phyloP scores from a whole-genome alignment of 2,888 invertebrate species.

The Ptychoptera albimana region DNA sequence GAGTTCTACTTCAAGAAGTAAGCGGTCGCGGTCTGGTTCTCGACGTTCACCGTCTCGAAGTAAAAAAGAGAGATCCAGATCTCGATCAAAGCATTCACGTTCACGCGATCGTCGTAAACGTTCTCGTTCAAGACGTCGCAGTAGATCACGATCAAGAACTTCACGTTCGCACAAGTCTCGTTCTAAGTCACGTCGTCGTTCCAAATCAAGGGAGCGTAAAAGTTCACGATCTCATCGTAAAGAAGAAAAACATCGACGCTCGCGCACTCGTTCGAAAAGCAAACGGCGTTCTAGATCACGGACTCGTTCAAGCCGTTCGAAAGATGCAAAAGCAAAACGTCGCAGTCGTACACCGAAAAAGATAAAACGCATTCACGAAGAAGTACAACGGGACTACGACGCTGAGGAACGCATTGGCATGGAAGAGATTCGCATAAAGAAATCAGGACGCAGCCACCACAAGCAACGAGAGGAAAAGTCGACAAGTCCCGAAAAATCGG shows the following conservation, averaged over 20 bases:
- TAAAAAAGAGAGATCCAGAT: constrained; percentile 20
- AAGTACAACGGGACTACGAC: constrained; percentile 24
- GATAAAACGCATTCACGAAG: constrained; percentile 15
- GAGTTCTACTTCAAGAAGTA: constrained; percentile 26
- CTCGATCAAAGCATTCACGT: constrained; percentile 31
- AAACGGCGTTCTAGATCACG: constrained; percentile 30
- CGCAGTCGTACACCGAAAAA: constrained; percentile 28
- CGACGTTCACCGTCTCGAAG: constrained; percentile 5
- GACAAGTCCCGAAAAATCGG: constrained; percentile 38
- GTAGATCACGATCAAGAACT: constrained; percentile 22
- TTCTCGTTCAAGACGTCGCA: constrained; percentile 19
- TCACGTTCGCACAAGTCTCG: constrained; percentile 17
- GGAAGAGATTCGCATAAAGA: constrained; percentile 13
- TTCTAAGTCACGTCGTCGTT: constrained; percentile 25
- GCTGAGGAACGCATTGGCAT: constrained; percentile 22
- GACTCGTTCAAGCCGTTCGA: constrained; percentile 23
- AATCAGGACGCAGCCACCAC: too few relatives aligned
- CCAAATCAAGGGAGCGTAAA: constrained; percentile 15
- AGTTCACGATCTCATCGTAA: constrained; percentile 32
- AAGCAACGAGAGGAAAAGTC: constrained; percentile 34
- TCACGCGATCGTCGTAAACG: constrained; percentile 32
- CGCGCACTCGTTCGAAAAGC: constrained; percentile 26
- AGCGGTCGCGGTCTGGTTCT: constrained; percentile 26
- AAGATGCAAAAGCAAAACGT: constrained; percentile 23
- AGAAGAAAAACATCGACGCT: constrained; percentile 32